Evolutionary conservation across 2,797 vertebrate species (phyloP).

Genomic region (Lateolabrax maculatus): DNA sequence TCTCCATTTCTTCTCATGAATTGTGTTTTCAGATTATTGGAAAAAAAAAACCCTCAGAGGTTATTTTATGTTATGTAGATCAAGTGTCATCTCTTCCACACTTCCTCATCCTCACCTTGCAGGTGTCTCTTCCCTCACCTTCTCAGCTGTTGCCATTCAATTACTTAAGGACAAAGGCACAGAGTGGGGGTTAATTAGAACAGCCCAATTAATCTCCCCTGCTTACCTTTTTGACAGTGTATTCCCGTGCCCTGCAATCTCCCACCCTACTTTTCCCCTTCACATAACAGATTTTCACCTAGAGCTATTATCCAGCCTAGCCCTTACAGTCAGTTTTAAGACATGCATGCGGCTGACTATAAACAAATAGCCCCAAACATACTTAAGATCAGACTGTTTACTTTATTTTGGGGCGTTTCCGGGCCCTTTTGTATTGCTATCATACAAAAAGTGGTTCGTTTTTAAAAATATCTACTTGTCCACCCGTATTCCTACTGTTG

Average conservation of each 20-base stretch:
- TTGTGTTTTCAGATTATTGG: constrained; percentile 33
- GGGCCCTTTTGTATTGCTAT: background rate
- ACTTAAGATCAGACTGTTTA: background rate
- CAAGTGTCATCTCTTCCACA: constrained; percentile 29
- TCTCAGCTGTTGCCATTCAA: constrained; percentile 79
- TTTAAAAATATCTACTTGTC: constrained; percentile 22
- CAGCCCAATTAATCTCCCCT: constrained; percentile 58
- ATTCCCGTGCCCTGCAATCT: constrained; percentile 43
- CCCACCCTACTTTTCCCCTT: constrained; percentile 27
- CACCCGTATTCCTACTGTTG: background rate
- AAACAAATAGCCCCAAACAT: constrained; percentile 4
- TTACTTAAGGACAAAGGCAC: constrained; percentile 69
- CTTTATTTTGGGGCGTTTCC: background rate
- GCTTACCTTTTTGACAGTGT: constrained; percentile 53
- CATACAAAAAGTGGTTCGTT: background rate
- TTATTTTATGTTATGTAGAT: constrained; percentile 42
- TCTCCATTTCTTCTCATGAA: constrained; percentile 12
- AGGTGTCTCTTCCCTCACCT: constrained; percentile 78
- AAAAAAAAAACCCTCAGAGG: constrained; percentile 6
- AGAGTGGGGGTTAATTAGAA: constrained; percentile 66
- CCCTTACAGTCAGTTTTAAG: constrained; percentile 11
- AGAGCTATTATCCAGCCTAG: constrained; percentile 6
- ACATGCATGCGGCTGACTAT: background rate
- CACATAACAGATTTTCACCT: constrained; percentile 39
- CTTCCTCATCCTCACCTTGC: constrained; percentile 59